Evolutionary conservation across 2,888 invertebrate species (phyloP).

Genomic region (Drosophila multiciliata): DNA sequence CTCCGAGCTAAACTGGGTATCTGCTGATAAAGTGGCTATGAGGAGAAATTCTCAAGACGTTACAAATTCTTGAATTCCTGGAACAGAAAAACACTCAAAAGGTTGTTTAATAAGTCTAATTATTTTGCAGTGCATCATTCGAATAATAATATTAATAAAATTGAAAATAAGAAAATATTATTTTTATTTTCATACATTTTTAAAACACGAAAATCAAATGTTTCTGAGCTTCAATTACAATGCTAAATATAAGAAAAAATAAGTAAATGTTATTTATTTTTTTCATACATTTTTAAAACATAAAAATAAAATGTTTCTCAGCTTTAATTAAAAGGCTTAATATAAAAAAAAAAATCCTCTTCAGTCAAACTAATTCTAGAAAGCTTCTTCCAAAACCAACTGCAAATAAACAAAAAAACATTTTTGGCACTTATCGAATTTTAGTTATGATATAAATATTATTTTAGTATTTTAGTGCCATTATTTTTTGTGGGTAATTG

Average conservation of each 20-base stretch:
- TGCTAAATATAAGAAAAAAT: background rate
- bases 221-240: background rate
- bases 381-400: background rate
- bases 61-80: background rate
- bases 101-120: background rate
- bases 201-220: no score
- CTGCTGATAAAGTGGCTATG: background rate
- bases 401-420: background rate
- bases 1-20: background rate
- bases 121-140: rapidly evolving
- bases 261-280: background rate
- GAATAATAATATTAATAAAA: background rate
- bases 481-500: background rate
- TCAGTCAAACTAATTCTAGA: background rate
- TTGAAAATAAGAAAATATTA: background rate
- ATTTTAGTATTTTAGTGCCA: background rate
- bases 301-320: background rate
- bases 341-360: background rate
- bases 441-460: background rate
- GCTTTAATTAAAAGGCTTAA: background rate
- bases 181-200: background rate
- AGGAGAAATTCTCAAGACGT: background rate
- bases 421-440: background rate
- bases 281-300: background rate
- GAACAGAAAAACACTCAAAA: background rate